Conservation (phyloP, 2,797 vertebrate genomes). For the Myotis myotis region DNA sequence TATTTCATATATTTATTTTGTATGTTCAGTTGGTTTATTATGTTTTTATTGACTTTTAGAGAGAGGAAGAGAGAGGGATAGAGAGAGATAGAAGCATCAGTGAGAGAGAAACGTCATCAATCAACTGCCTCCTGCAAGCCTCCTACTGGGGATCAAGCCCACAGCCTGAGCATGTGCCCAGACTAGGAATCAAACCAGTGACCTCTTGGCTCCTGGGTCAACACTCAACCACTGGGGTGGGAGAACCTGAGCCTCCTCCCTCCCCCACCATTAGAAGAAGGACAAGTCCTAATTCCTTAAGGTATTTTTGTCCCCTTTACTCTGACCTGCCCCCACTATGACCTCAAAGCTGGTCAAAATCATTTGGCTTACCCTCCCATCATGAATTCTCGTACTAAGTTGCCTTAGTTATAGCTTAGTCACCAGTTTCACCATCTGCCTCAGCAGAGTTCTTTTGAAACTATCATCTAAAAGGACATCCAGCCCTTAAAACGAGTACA, state of each 20-base stretch:
- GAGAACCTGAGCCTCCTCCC: neutral
- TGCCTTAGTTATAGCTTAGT: neutral
- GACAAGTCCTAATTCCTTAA: neutral
- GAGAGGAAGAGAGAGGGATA: too few relatives aligned
- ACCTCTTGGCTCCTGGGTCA: too few relatives aligned
- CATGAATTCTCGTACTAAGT: neutral
- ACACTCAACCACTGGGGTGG: too few relatives aligned
- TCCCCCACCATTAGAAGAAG: neutral
- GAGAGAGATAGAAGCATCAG: too few relatives aligned
- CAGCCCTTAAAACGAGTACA: neutral
- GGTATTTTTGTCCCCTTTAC: neutral
- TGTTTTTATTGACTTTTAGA: neutral
- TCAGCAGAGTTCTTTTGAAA: neutral
- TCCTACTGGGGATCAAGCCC: too few relatives aligned
- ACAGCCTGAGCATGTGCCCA: too few relatives aligned
- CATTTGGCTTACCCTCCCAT: accelerated
- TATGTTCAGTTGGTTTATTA: neutral
- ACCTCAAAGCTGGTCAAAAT: neutral
- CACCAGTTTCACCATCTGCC: neutral
- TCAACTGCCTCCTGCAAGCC: too few relatives aligned
- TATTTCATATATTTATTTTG: slow-evolving; percentile 8
- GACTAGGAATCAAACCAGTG: too few relatives aligned
- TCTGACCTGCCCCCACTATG: neutral
- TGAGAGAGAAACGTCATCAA: too few relatives aligned
- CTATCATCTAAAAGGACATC: neutral